Evolutionary conservation across 2,113 vertebrate genomes (phyloP).

Genomic region (Callocephalon fimbriatum): DNA sequence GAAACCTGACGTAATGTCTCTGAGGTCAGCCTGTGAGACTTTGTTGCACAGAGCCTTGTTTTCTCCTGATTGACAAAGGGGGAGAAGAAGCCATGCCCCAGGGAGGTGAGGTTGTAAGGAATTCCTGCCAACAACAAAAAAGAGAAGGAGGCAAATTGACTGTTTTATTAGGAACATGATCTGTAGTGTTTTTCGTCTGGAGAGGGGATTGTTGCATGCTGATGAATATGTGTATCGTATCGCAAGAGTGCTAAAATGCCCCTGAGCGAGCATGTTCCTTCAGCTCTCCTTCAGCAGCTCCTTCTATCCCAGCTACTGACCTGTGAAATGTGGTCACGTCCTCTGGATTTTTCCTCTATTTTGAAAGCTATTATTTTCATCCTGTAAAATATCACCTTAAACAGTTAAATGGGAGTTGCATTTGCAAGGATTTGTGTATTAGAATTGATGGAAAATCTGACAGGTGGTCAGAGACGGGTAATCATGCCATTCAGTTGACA

Average conservation of each 20-base stretch:
- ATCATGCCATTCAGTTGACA: not conserved
- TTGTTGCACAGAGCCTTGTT: slow-evolving; percentile 12
- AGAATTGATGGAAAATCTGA: slow-evolving; percentile 14
- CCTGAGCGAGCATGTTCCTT: slow-evolving; percentile 45
- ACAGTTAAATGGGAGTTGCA: slow-evolving; percentile 20
- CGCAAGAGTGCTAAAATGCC: slow-evolving; percentile 70
- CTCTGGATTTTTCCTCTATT: slow-evolving; percentile 40
- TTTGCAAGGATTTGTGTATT: not conserved
- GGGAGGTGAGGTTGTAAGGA: slow-evolving; percentile 12
- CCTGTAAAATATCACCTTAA: not conserved
- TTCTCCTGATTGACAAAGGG: not conserved
- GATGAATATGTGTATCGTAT: slow-evolving; percentile 62
- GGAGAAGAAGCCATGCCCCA: not conserved
- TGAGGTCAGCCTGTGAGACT: fast-evolving
- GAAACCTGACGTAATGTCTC: not conserved
- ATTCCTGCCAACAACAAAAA: slow-evolving; percentile 52
- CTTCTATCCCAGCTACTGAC: slow-evolving; percentile 47
- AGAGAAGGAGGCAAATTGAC: slow-evolving; percentile 58
- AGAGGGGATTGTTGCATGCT: slow-evolving; percentile 52
- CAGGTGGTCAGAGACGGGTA: not conserved
- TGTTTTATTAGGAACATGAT: slow-evolving; percentile 71
- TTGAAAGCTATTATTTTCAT: slow-evolving; percentile 52
- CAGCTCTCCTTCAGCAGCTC: slow-evolving; percentile 53
- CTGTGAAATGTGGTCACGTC: slow-evolving; percentile 49
- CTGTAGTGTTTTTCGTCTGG: slow-evolving; percentile 61